phyloP scores from a whole-genome alignment of 1,140 invertebrate genomes.

The Hycleus cichorii region DNA sequence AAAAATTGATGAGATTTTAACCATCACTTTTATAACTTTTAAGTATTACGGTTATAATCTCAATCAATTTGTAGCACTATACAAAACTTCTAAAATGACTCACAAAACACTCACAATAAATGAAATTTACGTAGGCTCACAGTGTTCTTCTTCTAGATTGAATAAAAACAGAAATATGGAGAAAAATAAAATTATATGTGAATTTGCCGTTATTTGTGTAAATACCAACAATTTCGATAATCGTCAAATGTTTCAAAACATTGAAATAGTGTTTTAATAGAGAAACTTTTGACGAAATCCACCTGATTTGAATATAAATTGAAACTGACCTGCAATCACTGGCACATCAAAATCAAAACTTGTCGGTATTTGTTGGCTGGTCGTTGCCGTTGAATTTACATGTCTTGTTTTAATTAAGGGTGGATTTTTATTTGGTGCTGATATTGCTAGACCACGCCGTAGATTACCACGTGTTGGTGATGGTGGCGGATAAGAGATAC shows the following conservation, averaged over 20 bases:
- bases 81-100: slow-evolving; percentile 21
- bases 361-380: slow-evolving; percentile 30
- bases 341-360: slow-evolving; percentile 44
- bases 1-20: slow-evolving; percentile 3
- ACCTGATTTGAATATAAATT: background rate
- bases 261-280: no score
- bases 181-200: slow-evolving; percentile 4
- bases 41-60: slow-evolving; percentile 1
- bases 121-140: slow-evolving; percentile 36
- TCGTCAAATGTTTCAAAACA: no score
- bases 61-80: slow-evolving; percentile 9
- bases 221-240: no score
- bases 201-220: no score
- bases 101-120: slow-evolving; percentile 32
- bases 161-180: slow-evolving; percentile 15
- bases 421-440: slow-evolving; percentile 60
- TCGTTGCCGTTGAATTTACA: slow-evolving; percentile 34
- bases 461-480: slow-evolving; percentile 63
- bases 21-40: no score
- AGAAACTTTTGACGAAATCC: background rate
- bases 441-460: slow-evolving; percentile 58
- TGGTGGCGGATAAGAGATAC: slow-evolving; percentile 69
- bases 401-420: slow-evolving; percentile 62
- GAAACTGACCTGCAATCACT: slow-evolving; percentile 39
- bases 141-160: slow-evolving; percentile 39